phyloP scores from a whole-genome alignment of 2,888 invertebrate genomes.

The Quadroppia sp. region DNA sequence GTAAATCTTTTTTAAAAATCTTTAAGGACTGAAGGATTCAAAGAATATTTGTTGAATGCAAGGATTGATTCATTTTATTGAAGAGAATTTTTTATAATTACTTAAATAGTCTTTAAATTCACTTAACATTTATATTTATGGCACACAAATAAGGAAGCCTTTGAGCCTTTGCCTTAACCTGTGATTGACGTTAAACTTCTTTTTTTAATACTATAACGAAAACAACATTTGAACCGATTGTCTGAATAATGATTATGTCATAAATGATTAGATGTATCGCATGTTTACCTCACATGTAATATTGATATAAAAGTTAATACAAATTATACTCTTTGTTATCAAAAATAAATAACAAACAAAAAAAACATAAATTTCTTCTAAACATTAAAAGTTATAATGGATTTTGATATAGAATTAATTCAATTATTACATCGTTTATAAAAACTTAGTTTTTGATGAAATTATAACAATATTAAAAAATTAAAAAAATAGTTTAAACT shows the following conservation, averaged over 20 bases:
- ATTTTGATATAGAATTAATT: too few species aligned
- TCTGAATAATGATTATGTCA: too few species aligned
- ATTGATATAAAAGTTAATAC: too few species aligned
- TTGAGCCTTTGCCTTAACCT: slow-evolving; percentile 37
- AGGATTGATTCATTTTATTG: slow-evolving; percentile 17
- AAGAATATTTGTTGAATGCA: not conserved
- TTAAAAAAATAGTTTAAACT: slow-evolving; percentile 23
- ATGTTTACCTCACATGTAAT: too few species aligned
- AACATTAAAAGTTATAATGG: too few species aligned
- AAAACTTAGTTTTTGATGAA: too few species aligned
- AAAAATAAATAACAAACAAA: too few species aligned
- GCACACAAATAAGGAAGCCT: slow-evolving; percentile 37
- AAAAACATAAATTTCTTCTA: too few species aligned
- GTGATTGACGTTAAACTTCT: not conserved
- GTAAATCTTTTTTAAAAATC: not conserved
- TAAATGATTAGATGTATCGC: too few species aligned
- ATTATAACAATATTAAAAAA: not conserved
- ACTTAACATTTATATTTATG: slow-evolving; percentile 25
- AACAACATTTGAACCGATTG: too few species aligned
- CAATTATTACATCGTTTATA: too few species aligned
- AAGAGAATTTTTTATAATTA: slow-evolving; percentile 6
- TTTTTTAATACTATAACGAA: not conserved
- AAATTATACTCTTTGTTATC: too few species aligned
- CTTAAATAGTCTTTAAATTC: not conserved
- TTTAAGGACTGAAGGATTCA: not conserved